These are phyloP conservation scores for Sialia sialis DNA, from an alignment of 2,113 vertebrate species.

Conservation along the genomic window DNA sequence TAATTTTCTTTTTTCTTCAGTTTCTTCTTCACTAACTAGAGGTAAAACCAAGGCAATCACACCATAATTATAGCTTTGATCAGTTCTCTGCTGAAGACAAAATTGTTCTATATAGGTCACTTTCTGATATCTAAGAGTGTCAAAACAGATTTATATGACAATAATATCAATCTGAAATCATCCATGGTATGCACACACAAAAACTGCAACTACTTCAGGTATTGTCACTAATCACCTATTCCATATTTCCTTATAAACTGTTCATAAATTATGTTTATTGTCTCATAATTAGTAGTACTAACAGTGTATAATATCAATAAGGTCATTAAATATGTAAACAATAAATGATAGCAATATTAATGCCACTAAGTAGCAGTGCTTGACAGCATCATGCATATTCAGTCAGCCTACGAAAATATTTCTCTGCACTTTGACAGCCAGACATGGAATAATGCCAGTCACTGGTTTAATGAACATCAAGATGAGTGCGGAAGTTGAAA, in stretches of 20 bases:
- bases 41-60: conserved; percentile 65
- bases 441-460: conserved; percentile 32
- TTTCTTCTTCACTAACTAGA: conserved; percentile 42
- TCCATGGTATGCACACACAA: background rate
- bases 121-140: conserved; percentile 48
- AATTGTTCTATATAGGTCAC: conserved; percentile 60
- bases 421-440: conserved; percentile 15
- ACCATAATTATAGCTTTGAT: conserved; percentile 67
- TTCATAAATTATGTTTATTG: conserved; percentile 65
- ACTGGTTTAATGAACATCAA: background rate
- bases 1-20: background rate
- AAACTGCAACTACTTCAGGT: conserved; percentile 12
- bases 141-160: conserved; percentile 43
- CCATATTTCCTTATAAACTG: background rate
- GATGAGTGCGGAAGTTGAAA: background rate
- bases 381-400: conserved; percentile 14
- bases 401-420: background rate
- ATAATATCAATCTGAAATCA: conserved; percentile 7
- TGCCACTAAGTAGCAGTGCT: background rate
- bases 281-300: conserved; percentile 64
- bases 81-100: conserved; percentile 53
- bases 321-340: conserved; percentile 70
- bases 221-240: background rate
- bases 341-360: conserved; percentile 66
- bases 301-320: conserved; percentile 63